Evolutionary conservation across 2,113 vertebrate genomes (phyloP).

Genomic region (Alligator mississippiensis): DNA sequence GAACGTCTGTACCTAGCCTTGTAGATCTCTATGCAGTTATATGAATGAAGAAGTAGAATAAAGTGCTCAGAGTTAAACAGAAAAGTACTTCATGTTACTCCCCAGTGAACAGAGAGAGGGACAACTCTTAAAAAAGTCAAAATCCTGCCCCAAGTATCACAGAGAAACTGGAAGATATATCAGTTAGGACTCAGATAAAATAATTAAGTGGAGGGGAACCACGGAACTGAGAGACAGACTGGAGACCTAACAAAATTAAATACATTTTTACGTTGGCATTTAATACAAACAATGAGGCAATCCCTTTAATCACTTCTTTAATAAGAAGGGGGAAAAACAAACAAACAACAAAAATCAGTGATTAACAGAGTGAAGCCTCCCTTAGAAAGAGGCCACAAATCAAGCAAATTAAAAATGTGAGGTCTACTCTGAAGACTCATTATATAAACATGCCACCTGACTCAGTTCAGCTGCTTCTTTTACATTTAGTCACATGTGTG

Average conservation of each 20-base stretch:
- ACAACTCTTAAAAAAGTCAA: background rate
- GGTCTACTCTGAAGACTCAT: background rate
- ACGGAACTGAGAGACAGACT: background rate
- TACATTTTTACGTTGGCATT: background rate
- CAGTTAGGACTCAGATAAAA: background rate
- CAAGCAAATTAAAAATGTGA: background rate
- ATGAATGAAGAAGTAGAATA: background rate
- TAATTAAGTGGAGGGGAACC: background rate
- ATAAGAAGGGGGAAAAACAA: background rate
- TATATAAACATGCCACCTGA: background rate
- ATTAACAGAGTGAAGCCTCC: background rate
- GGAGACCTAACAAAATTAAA: background rate
- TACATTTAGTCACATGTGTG: background rate
- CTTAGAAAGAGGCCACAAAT: background rate
- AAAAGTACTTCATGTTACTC: background rate
- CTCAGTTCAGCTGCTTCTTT: background rate
- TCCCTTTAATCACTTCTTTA: background rate
- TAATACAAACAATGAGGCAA: background rate
- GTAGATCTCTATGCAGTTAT: background rate
- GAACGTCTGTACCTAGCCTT: too few species aligned
- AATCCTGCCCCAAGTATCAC: background rate
- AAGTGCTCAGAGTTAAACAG: background rate
- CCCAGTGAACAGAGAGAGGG: background rate
- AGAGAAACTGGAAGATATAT: background rate
- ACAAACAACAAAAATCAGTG: background rate